Percentiles rank a stretch among this genome's conserved stretches.
phyloP scores from a whole-genome alignment of 2,113 vertebrate species.

The Copsychus sechellarum region DNA sequence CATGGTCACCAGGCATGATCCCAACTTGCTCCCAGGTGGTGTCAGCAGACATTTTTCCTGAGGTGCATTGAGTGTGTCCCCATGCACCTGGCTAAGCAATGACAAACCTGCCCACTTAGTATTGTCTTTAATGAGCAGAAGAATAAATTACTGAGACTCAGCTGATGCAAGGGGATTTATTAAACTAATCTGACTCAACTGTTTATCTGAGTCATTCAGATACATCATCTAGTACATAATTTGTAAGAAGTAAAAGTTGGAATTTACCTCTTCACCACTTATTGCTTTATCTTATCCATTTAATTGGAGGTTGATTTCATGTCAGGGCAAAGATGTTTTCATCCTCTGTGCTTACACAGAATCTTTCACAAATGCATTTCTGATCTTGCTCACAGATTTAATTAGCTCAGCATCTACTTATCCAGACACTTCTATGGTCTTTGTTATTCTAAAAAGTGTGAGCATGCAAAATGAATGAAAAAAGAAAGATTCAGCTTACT shows the following conservation, averaged over 20 bases:
- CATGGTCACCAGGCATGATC: background rate
- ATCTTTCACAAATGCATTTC: background rate
- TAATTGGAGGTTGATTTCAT: background rate
- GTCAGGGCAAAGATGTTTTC: background rate
- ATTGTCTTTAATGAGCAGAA: background rate
- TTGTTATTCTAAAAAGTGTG: background rate
- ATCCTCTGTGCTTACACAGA: background rate
- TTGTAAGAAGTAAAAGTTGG: background rate
- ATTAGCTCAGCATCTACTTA: background rate
- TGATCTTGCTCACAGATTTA: background rate
- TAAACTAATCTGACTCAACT: background rate
- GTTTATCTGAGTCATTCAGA: background rate
- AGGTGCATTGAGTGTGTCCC: background rate
- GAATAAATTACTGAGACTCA: background rate
- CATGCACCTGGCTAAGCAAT: background rate
- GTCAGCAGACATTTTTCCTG: background rate
- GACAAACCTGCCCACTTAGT: background rate
- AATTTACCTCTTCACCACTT: background rate
- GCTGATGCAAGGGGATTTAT: background rate
- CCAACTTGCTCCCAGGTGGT: background rate
- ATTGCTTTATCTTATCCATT: background rate
- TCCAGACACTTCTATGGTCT: background rate
- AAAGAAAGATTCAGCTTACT: background rate
- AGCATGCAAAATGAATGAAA: background rate
- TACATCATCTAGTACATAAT: background rate